These are phyloP conservation scores for Cololabis saira DNA, from an alignment of 2,113 vertebrate genomes.

Conservation along the genomic window DNA sequence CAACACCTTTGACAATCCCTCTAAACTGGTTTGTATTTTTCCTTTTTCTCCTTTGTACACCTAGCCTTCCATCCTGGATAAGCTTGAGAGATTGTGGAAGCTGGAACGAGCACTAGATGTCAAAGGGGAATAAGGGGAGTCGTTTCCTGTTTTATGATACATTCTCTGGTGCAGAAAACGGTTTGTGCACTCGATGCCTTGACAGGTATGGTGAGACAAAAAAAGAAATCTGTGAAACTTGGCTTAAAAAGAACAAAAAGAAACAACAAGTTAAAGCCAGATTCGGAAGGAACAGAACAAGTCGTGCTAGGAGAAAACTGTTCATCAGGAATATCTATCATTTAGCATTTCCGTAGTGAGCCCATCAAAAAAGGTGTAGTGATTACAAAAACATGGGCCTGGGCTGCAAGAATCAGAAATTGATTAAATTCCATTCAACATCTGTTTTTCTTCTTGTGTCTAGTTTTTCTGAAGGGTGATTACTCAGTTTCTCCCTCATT, in stretches of 20 bases:
- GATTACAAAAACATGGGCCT: too few relatives aligned
- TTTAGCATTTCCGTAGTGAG: too few relatives aligned
- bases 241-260: slow-evolving; percentile 34
- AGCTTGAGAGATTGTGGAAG: slow-evolving; percentile 52
- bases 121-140: slow-evolving; percentile 37
- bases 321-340: not conserved
- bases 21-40: slow-evolving; percentile 12
- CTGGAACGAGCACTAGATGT: slow-evolving; percentile 29
- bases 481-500: too few relatives aligned
- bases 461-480: too few relatives aligned
- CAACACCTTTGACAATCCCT: slow-evolving; percentile 11
- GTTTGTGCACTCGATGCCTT: slow-evolving; percentile 43
- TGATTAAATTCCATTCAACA: too few relatives aligned
- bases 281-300: slow-evolving; percentile 30
- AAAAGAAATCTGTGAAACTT: slow-evolving; percentile 21
- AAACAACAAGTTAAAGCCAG: slow-evolving; percentile 42
- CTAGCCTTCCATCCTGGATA: slow-evolving; percentile 18
- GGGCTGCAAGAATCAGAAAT: too few relatives aligned
- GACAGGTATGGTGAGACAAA: slow-evolving; percentile 30
- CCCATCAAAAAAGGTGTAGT: too few relatives aligned
- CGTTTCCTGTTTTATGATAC: slow-evolving; percentile 48
- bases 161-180: slow-evolving; percentile 25
- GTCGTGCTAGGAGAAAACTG: slow-evolving; percentile 35
- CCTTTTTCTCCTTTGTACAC: slow-evolving; percentile 5
- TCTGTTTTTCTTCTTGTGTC: too few relatives aligned